Evolutionary conservation across 37 sponge, comb jelly and placozoan species (phyloP), one percentile per base, ranked within the genome.

Genomic region (Dysidea cf. avara): DNA sequence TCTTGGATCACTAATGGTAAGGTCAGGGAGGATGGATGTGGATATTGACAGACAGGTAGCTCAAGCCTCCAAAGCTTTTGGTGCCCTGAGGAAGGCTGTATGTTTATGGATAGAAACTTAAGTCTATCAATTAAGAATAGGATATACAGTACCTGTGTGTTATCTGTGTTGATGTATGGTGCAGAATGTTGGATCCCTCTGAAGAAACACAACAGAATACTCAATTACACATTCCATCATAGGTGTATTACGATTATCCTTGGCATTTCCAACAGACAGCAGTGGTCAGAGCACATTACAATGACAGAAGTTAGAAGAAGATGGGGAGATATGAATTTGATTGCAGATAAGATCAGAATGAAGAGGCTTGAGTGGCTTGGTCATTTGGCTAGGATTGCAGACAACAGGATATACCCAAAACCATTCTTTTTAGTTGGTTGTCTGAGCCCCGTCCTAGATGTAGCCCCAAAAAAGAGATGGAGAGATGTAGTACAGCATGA

Each of bases 161-260:
- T 75, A 14, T 61, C 75, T 32, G 61, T 75, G 3, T 48, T 67
- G 9, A 13, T 75, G 51, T 61, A 75, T 61, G 75, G 63, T 21
- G 61, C 75, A 61, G 74, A 56, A 47, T 62, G 75, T 33, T 61
- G 64, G 75, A 61, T 47, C 64, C 75, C 64, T 32, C 64, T 75
- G 18, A 75, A 33, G 35, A 39, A 33, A 22, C 53, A 63, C 14
- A 28, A 46, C 39, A 62, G 31, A 35, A 50, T 7, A 21, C 37
- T 75, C 7, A 63, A 75, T 62, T n/a, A n/a, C 46, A 7, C 76
- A 57, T 73, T 73, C 74, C 74, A 75, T 35, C 76, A 75, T 57
- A 77, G 59, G 47, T 75, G 76, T 53, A 66, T 67, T 12, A 53
- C 67, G 48, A 77, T 38, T 1, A 66, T 77, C 67, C 33, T 77